phyloP scores from a whole-genome alignment of 1,140 invertebrate species.

The Ceratina japonica region DNA sequence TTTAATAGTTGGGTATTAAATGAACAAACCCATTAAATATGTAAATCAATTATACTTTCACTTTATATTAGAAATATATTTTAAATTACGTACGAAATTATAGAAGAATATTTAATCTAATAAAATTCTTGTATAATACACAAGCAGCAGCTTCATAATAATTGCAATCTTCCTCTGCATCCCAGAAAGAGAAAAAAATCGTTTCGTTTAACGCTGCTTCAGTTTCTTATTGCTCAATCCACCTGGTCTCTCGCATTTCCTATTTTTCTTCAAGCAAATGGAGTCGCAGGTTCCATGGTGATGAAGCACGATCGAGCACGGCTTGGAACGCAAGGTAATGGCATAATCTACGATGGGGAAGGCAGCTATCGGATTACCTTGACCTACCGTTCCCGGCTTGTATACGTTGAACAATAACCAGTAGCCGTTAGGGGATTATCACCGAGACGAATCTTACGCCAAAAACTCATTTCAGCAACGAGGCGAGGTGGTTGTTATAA shows the following conservation, averaged over 20 bases:
- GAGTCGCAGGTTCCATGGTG: not conserved
- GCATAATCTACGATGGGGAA: conserved; percentile 39
- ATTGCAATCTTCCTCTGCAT: not conserved
- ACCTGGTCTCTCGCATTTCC: not conserved
- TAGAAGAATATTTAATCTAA: no score
- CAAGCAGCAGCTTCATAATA: no score
- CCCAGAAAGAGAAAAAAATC: not conserved
- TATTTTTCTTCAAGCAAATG: no score
- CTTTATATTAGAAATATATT: no score
- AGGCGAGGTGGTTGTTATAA: conserved; percentile 26
- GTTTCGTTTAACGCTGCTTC: not conserved
- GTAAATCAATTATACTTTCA: no score
- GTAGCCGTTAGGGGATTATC: conserved; percentile 74
- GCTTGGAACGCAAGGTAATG: conserved; percentile 33
- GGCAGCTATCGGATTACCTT: conserved; percentile 51
- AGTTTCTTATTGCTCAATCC: no score
- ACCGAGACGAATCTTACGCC: conserved; percentile 71
- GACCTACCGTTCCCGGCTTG: conserved; percentile 29
- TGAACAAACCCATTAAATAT: not conserved
- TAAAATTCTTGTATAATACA: no score
- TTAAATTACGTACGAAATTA: no score
- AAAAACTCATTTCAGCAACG: conserved; percentile 70
- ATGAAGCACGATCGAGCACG: conserved; percentile 30
- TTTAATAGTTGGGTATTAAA: no score
- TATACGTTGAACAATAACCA: conserved; percentile 64